These are phyloP conservation scores for Corapipo altera DNA, from an alignment of 2,113 vertebrate genomes.

Conservation along the genomic window DNA sequence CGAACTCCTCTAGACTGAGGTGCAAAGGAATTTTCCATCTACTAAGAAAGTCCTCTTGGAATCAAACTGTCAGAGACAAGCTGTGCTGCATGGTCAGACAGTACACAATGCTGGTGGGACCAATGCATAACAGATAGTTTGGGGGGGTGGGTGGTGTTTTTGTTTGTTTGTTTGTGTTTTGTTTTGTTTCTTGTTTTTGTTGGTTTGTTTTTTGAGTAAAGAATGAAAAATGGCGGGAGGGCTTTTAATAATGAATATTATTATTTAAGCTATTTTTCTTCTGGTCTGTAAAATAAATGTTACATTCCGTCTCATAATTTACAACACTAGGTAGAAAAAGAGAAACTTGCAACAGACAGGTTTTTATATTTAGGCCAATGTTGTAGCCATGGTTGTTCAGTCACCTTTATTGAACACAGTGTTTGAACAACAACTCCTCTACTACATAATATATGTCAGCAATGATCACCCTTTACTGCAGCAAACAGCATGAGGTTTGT, in stretches of 20 bases:
- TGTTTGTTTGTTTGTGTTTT: not conserved
- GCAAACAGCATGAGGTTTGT: not conserved
- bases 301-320: not conserved
- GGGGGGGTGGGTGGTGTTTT: fast-evolving
- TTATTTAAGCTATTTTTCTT: not conserved
- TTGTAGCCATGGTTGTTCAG: not conserved
- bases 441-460: not conserved
- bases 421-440: not conserved
- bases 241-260: not conserved
- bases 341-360: not conserved
- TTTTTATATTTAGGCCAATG: not conserved
- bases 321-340: not conserved
- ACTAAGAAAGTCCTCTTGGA: not conserved
- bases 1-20: not conserved
- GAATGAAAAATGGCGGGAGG: fast-evolving
- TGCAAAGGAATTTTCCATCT: not conserved
- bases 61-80: not conserved
- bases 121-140: not conserved
- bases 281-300: not conserved
- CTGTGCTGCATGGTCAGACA: not conserved
- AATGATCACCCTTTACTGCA: not conserved
- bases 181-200: not conserved
- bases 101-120: not conserved
- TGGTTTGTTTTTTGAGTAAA: not conserved
- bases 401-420: not conserved